Evolutionary conservation across 1,140 invertebrate genomes (phyloP).

Genomic region (Camponotus vicinus): DNA sequence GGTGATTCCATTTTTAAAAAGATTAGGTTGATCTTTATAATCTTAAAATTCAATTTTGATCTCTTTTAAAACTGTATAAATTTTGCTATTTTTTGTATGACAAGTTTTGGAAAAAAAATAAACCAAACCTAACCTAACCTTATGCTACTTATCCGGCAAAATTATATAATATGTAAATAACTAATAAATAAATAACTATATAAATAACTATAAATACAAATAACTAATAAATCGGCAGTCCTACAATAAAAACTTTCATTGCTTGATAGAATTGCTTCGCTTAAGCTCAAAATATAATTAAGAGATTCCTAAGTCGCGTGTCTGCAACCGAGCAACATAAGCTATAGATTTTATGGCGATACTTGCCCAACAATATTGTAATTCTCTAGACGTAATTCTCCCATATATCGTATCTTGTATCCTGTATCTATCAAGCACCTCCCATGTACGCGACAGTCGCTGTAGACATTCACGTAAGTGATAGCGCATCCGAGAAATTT

Average conservation of each 20-base stretch:
- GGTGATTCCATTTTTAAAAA: no score
- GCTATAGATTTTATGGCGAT: slow-evolving; percentile 23
- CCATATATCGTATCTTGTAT: slow-evolving; percentile 28
- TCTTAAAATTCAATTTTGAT: no score
- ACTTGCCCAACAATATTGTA: slow-evolving; percentile 42
- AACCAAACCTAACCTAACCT: no score
- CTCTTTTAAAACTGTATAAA: no score
- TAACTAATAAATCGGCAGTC: not conserved
- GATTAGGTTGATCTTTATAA: no score
- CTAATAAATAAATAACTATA: no score
- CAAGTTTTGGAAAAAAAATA: no score
- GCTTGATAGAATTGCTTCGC: not conserved
- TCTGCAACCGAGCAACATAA: not conserved
- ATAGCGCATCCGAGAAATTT: slow-evolving; percentile 52
- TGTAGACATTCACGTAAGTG: not conserved
- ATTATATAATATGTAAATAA: no score
- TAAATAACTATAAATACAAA: no score
- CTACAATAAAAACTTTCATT: not conserved
- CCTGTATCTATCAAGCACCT: slow-evolving; percentile 38
- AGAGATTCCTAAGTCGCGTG: not conserved
- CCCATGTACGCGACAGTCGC: slow-evolving; percentile 27
- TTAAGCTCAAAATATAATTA: not conserved
- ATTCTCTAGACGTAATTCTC: slow-evolving; percentile 42
- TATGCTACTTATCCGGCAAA: no score
- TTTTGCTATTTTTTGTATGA: no score